Percentiles rank a stretch among this genome's conserved stretches.
Conservation (phyloP, 2,888 invertebrate species). For the Frankliniella intonsa region DNA sequence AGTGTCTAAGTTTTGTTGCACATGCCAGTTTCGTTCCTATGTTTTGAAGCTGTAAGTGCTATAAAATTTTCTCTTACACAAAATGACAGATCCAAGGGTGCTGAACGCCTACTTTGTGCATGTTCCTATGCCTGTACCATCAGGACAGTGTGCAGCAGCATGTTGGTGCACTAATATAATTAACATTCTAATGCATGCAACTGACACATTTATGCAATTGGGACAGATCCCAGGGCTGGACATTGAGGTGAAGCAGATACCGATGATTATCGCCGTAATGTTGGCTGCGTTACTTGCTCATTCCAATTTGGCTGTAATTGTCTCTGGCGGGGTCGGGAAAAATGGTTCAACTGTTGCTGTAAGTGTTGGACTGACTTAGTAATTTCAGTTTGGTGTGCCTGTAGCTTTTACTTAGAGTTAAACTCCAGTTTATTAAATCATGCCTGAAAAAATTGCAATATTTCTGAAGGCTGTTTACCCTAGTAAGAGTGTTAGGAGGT, state of each 20-base stretch:
- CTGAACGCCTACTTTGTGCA: constrained; percentile 6
- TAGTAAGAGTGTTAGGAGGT: neutral
- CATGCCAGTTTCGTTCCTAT: neutral
- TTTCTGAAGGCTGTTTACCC: neutral
- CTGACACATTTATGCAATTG: constrained; percentile 16
- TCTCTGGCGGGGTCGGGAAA: constrained; percentile 81
- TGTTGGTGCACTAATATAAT: constrained; percentile 3
- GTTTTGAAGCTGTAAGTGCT: neutral
- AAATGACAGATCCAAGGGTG: constrained; percentile 20
- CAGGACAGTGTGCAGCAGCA: constrained; percentile 21
- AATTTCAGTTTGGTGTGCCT: constrained; percentile 11
- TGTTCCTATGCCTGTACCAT: constrained; percentile 10
- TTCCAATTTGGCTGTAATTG: constrained; percentile 66
- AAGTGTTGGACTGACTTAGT: constrained; percentile 51
- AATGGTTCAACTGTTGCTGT: constrained; percentile 99
- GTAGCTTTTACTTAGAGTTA: neutral
- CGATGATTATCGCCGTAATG: constrained; percentile 69
- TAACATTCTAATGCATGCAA: constrained; percentile 8
- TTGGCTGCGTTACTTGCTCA: constrained; percentile 69
- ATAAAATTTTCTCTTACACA: neutral
- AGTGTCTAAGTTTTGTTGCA: constrained; percentile 13
- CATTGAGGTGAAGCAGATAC: constrained; percentile 69
- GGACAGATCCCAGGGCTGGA: constrained; percentile 68
- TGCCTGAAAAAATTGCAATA: neutral
- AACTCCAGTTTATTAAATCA: neutral